phyloP scores from a whole-genome alignment of 2,888 invertebrate genomes.

The Tetheella fluctuosa region DNA sequence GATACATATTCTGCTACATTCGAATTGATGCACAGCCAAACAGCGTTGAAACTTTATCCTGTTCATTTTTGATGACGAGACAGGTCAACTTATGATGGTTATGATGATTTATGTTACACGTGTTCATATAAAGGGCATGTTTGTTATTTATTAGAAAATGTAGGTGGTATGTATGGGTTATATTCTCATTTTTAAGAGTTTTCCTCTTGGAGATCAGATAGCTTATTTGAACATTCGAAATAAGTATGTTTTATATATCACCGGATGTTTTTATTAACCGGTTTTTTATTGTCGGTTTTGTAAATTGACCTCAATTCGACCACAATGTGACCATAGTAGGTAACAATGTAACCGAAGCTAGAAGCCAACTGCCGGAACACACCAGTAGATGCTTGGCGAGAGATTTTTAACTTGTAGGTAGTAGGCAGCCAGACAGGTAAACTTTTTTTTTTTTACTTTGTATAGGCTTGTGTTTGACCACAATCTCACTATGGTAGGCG shows the following conservation, averaged over 20 bases:
- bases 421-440: too few relatives aligned
- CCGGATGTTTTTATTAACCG: too few relatives aligned
- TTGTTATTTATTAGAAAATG: conserved; percentile 42
- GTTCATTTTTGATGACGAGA: conserved; percentile 17
- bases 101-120: conserved; percentile 37
- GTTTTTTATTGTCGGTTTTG: too few relatives aligned
- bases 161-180: conserved; percentile 12
- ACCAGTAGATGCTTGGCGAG: too few relatives aligned
- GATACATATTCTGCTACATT: conserved; percentile 23
- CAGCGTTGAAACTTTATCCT: conserved; percentile 22
- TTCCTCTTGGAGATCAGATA: background rate
- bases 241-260: background rate
- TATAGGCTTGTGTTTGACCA: too few relatives aligned
- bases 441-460: too few relatives aligned
- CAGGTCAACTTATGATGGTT: conserved; percentile 31
- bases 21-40: conserved; percentile 21
- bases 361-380: too few relatives aligned
- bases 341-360: too few relatives aligned
- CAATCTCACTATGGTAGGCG: too few relatives aligned
- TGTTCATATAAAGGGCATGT: conserved; percentile 32
- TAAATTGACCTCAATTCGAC: too few relatives aligned
- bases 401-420: too few relatives aligned
- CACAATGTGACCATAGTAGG: too few relatives aligned
- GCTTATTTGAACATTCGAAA: background rate
- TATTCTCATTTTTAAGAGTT: background rate